phyloP scores from a whole-genome alignment of 2,113 vertebrate species.

The Toxotes jaculatrix region DNA sequence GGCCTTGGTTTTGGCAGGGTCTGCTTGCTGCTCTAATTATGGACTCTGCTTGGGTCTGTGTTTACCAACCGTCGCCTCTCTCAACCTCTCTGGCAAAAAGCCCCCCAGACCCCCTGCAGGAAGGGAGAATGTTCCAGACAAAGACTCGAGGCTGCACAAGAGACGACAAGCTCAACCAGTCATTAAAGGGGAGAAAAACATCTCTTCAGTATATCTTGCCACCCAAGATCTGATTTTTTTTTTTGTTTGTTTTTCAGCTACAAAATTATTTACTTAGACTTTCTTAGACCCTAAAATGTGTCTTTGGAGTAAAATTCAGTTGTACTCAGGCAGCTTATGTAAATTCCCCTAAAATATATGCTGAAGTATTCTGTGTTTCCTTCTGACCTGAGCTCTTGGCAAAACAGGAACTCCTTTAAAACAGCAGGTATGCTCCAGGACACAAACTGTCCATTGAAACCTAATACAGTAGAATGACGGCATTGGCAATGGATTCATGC shows the following conservation, averaged over 20 bases:
- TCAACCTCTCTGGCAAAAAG: conserved; percentile 35
- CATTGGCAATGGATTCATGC: not conserved
- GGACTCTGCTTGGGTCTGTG: conserved; percentile 64
- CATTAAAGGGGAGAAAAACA: conserved; percentile 34
- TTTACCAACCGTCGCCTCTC: conserved; percentile 64
- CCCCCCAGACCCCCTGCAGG: conserved; percentile 49
- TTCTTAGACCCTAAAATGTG: not conserved
- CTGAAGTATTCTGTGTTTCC: not conserved
- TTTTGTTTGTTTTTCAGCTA: not conserved
- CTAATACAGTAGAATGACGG: not conserved
- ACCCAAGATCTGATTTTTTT: not conserved
- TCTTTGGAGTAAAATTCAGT: not conserved
- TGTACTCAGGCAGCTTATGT: not conserved
- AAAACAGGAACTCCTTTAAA: not conserved
- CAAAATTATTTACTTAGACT: not conserved
- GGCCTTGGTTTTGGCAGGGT: conserved; percentile 55
- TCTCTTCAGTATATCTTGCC: not conserved
- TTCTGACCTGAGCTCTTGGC: not conserved
- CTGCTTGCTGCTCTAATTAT: conserved; percentile 65
- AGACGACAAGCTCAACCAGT: conserved; percentile 25
- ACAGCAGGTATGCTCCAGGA: not conserved
- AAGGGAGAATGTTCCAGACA: conserved; percentile 57
- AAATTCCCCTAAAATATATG: not conserved
- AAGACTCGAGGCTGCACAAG: conserved; percentile 42
- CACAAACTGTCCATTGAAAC: not conserved